Evolutionary conservation across 2,113 vertebrate genomes (phyloP).

Genomic region (Anarrhichthys ocellatus): DNA sequence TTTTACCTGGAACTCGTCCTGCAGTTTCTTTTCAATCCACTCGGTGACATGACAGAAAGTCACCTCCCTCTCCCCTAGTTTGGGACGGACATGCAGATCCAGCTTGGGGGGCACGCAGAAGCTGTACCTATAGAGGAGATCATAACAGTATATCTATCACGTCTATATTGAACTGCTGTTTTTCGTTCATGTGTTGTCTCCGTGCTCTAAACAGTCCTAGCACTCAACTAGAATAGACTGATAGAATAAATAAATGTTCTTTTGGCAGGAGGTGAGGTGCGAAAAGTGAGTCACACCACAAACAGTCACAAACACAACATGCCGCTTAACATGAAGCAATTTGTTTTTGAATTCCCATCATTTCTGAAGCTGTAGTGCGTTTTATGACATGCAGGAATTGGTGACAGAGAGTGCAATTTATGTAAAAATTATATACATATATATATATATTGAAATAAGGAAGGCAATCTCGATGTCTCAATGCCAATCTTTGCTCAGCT

Average conservation of each 20-base stretch:
- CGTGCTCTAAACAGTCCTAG: background rate
- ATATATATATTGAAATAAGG: background rate
- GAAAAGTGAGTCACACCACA: constrained; percentile 27
- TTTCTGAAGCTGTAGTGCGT: background rate
- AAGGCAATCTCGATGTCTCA: background rate
- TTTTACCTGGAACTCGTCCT: constrained; percentile 90
- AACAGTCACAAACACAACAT: constrained; percentile 9
- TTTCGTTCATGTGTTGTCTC: background rate
- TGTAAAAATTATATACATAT: background rate
- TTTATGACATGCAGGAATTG: background rate
- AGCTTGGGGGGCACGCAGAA: constrained; percentile 88
- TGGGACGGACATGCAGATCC: constrained; percentile 88
- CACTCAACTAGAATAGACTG: background rate
- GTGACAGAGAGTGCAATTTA: background rate
- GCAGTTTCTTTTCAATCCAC: constrained; percentile 91
- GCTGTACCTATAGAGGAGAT: constrained; percentile 86
- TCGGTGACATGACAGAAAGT: constrained; percentile 90
- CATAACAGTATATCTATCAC: background rate
- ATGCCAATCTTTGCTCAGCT: no score
- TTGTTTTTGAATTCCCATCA: background rate
- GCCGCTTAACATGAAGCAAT: background rate
- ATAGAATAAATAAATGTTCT: constrained; percentile 14
- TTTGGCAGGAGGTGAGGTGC: constrained; percentile 12
- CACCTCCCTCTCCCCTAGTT: constrained; percentile 90
- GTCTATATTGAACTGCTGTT: background rate